Evolutionary conservation across 2,888 invertebrate genomes (phyloP), one percentile per base, ranked within the genome.

Genomic region (Xestoiulus laeticollis): DNA sequence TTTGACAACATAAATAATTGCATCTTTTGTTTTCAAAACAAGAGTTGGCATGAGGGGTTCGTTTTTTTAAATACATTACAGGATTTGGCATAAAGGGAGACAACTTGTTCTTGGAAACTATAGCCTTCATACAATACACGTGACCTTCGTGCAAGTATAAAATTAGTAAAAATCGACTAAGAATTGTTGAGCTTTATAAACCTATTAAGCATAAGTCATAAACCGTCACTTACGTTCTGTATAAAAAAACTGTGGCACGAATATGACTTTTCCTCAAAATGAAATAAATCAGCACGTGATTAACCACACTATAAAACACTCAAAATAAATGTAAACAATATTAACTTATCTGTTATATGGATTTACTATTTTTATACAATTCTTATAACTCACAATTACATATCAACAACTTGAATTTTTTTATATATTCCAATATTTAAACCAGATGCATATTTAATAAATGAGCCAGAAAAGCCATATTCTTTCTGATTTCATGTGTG

Each of bases 21-120:
- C 68, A 68, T 68, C 68, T 68, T 59, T 68, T 68, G 68, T 68
- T 68, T 68, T 68, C 68, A 26, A 68, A 68, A 68, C 68, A 68
- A 68, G 68, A 26, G 12, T 68, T 68, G 0, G 26, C 68, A n/a
- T 59, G 26, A 26, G 68, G 10, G 68, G 68, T n/a, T 19, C 4
- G n/a, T 1, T 59, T 59, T 59, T 59, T 22, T 59, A 22, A n/a
- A 6, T 22, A 59, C 48, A 19, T 59, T 59, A 68, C 68, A 26
- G 26, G 26, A 12, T 68, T 26, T 68, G 68, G 26, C 26, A 14
- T 26, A 19, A 26, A 68, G 26, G 68, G n/a, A 26, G 68, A 26
- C 0, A n/a, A 12, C 68, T 26, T n/a, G 68, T 26, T 12, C 26
- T 22, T 59, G 8, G 26, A 68, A 10, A 26, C 26, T 26, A n/a